Base-by-base conservation (phyloP, 2,888 invertebrate species). In the Drosophila tanythrix region DNA sequence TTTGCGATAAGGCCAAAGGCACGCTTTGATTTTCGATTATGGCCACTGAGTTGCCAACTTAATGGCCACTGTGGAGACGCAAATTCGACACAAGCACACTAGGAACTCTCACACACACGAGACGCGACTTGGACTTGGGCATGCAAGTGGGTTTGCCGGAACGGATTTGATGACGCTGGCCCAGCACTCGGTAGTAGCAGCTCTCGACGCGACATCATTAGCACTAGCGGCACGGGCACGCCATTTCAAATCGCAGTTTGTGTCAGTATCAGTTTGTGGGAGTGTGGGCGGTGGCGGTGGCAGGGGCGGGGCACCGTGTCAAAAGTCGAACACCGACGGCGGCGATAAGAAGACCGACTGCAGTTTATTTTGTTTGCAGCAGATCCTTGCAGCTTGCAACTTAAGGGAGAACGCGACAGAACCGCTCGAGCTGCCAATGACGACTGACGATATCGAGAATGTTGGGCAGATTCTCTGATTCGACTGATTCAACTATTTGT, bases 141-240 rank as follows among this genome's bases (percentile, higher is more conserved):
- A 53, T 65, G 66, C 51, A 53, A 56, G 55, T 68, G 74, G 65
- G 52, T 69, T 66, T 66, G 63, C 51, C 82, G 83, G 77, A 83
- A 83, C 83, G 87, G 83, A 84, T 78, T 81, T 73, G 83, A 74
- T 83, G 65, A 53, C 50, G 67, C 35, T 60, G 58, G 38, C 48
- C 64, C 66, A 53, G 74, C 53, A 51, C 29, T 51, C 40, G 51
- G 50, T 50, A 27, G 63, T 33, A 64, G 75, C 64, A 69, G 51
- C 55, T 62, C 73, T 65, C 69, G 88, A 76, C 85, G 85, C 85
- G 90, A 86, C 85, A 86, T 86, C 90, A 86, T 86, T 86, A 86
- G 85, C 89, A 75, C 61, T 60, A 79, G 72, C 82, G 79, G 79
- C 79, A 73, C 68, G 76, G 74, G 70, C 79, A 70, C 74, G 70